Evolutionary conservation across 1,140 invertebrate species (phyloP), one percentile per base, ranked within the genome.

Genomic region (Apis laboriosa): DNA sequence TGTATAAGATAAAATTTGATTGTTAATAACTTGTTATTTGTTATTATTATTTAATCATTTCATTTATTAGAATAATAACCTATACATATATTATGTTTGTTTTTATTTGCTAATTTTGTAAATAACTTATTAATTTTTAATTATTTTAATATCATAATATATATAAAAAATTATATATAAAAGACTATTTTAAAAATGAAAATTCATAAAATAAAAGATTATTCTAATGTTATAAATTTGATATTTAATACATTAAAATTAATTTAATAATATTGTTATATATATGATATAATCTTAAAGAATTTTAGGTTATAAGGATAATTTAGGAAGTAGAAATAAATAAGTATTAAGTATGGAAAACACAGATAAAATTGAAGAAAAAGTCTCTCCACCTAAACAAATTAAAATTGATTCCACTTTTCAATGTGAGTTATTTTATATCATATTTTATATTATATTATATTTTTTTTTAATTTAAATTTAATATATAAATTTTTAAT

Each of bases 381-480:
- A 89, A 68, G 80, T 68, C n/a, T 84, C 86, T 63, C n/a, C 77
- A 28, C 56, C 88, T 24, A 91, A 91, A 82, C 88, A 86, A 75
- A 4, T 66, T n/a, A 91, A 75, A 77, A 49, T 24, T 61, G 82
- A 80, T 51, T 66, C 58, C 34, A 66, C 84, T 61, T 89, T 89
- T 1, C 61, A 84, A 34, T 43, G 88, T 89, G n/a, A 75, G 68
- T 87, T 55, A 43, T 17, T 43, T 56, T 17, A 13, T 60, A 28
- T 19, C 34, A 12, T 51, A 24, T 24, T 24, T 24, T 24, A 24
- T 24, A 24, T 24, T 24, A 24, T 24, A 24, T 24, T 24, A 24
- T 24, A 24, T 24, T 24, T 24, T 53, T 24, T 64, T 13, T 58
- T 49, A n/a, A 28, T 66, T 15, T 5, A 19, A 49, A 28, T 67